These are phyloP conservation scores for Cladorhizidae sp. DNA, from an alignment of 37 sponge, comb jelly and placozoan species.

Conservation along the genomic window DNA sequence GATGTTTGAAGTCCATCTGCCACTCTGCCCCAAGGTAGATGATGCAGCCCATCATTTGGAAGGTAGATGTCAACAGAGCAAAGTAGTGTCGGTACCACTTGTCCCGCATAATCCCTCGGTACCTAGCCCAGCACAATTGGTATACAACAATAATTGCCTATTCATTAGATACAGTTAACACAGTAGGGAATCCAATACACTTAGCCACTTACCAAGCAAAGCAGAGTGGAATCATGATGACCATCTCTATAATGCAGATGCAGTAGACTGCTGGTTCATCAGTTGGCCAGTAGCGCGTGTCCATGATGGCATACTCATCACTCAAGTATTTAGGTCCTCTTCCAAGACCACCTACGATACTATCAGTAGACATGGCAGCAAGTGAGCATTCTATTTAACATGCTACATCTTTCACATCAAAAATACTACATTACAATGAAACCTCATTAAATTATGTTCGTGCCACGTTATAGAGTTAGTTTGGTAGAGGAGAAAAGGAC, in stretches of 20 bases:
- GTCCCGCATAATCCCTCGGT: background rate
- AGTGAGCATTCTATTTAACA: too few relatives aligned
- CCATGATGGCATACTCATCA: slow-evolving; percentile 81
- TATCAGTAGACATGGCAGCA: background rate
- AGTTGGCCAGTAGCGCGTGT: slow-evolving; percentile 72
- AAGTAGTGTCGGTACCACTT: slow-evolving; percentile 25
- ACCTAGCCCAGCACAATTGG: slow-evolving; percentile 4
- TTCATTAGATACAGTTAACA: too few relatives aligned
- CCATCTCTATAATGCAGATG: slow-evolving; percentile 58
- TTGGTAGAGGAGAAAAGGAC: too few relatives aligned
- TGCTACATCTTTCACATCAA: too few relatives aligned
- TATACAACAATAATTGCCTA: background rate
- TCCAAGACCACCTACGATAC: slow-evolving; percentile 64
- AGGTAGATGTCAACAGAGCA: slow-evolving; percentile 23
- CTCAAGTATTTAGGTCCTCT: slow-evolving; percentile 69
- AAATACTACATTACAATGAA: background rate
- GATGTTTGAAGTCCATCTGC: slow-evolving; percentile 46
- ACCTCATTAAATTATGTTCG: too few relatives aligned
- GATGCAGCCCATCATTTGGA: slow-evolving; percentile 67
- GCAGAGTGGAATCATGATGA: slow-evolving; percentile 73
- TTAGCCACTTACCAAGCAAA: slow-evolving; percentile 50
- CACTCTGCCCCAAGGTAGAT: slow-evolving; percentile 60
- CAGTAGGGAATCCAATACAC: background rate
- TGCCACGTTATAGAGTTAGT: too few relatives aligned
- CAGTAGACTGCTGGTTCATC: slow-evolving; percentile 54